These are phyloP conservation scores for Myotis myotis DNA, from an alignment of 2,797 vertebrate genomes.

Conservation along the genomic window DNA sequence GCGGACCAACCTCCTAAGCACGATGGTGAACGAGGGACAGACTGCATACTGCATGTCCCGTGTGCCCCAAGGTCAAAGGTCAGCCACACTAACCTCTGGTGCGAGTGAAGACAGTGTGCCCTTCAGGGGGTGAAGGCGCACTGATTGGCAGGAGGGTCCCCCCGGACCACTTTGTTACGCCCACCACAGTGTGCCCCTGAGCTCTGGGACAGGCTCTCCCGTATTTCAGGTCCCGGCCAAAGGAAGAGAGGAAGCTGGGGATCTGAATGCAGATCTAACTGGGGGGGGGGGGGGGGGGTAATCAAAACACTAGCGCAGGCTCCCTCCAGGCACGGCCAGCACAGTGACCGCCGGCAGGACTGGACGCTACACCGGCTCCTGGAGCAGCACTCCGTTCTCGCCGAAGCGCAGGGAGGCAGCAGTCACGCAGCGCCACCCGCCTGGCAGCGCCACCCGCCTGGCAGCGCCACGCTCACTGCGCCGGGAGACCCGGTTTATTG, in stretches of 20 bases:
- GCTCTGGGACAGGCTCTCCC: not conserved
- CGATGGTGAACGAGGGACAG: no score
- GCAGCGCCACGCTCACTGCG: no score
- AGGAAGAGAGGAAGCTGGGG: not conserved
- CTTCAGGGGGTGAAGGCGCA: not conserved
- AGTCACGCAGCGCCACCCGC: no score
- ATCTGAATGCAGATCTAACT: fast-evolving
- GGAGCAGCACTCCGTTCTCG: fast-evolving
- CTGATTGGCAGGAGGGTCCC: fast-evolving
- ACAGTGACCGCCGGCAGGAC: fast-evolving
- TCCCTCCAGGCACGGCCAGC: no score
- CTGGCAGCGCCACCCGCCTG: no score
- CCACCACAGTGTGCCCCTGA: fast-evolving
- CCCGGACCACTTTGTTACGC: fast-evolving
- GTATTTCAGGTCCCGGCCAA: not conserved
- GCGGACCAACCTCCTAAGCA: fast-evolving
- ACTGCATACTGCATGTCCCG: fast-evolving
- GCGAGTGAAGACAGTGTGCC: not conserved
- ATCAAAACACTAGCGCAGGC: not conserved
- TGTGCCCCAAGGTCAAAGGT: not conserved
- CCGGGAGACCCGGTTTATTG: not conserved
- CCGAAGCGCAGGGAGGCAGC: not conserved
- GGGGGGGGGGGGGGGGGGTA: no score
- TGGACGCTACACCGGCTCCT: not conserved
- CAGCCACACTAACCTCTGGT: no score